Evolutionary conservation across 1,140 invertebrate species (phyloP), one percentile per base, ranked within the genome.

Genomic region (Stenopsyche tienmushanensis): DNA sequence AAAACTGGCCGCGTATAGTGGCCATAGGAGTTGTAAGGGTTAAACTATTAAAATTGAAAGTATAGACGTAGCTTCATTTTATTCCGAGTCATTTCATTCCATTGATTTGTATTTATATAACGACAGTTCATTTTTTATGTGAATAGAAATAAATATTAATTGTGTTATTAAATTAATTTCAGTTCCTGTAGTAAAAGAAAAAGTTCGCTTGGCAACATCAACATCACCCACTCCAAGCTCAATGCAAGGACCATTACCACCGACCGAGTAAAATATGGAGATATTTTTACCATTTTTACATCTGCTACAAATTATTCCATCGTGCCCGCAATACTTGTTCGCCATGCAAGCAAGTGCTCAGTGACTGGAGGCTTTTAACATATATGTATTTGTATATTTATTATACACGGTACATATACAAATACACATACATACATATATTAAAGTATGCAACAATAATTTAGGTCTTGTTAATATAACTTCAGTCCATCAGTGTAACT

Each of bases 141-240:
- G n/a, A n/a, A n/a, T n/a, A n/a, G n/a, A n/a, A n/a, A n/a, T n/a
- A n/a, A n/a, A n/a, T n/a, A n/a, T n/a, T n/a, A n/a, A n/a, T n/a
- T n/a, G n/a, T n/a, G n/a, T n/a, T n/a, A n/a, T n/a, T n/a, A n/a
- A n/a, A n/a, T 3, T 42, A 66, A 72, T 82, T 86, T 54, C 82
- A 94, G 92, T 90, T 84, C 92, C 92, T 67, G 90, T 95, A 80
- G 90, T 92, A 72, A 94, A 94, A 83, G 92, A 94, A 76, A 90
- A 93, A 79, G 89, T 86, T 71, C 84, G 87, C 77, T 82, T 88
- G 82, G 83, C 80, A 73, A 82, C 84, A 65, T 79, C 78, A 60
- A 79, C 66, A 65, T 72, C 55, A 72, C 78, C 78, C 69, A 78
- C 78, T 72, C 80, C 78, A 53, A 80, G 79, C 74, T 75, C 77